A percentile compares a stretch with the other conserved stretches of the same genome.
Conservation (phyloP, 2,797 vertebrate species). For the Muscicapa striata region DNA sequence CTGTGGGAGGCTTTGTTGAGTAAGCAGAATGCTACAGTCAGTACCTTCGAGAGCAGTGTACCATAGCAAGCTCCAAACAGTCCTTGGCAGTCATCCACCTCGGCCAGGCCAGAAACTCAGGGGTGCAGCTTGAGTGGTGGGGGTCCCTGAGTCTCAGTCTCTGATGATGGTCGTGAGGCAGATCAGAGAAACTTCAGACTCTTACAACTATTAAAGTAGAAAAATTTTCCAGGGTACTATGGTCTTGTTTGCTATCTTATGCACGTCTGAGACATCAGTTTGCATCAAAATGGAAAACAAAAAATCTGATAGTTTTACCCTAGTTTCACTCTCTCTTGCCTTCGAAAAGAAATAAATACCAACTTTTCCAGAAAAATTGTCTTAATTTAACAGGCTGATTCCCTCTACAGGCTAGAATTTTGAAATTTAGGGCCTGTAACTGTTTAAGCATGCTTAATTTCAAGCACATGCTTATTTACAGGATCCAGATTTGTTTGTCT, state of each 20-base stretch:
- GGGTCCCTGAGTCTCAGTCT: too few relatives aligned
- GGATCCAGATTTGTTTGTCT: slow-evolving; percentile 63
- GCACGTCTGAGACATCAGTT: background rate
- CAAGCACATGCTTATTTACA: slow-evolving; percentile 54
- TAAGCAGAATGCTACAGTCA: too few relatives aligned
- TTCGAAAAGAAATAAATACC: background rate
- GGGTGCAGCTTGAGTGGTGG: too few relatives aligned
- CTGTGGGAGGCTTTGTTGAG: too few relatives aligned
- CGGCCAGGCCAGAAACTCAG: too few relatives aligned
- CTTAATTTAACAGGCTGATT: background rate
- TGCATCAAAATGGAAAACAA: background rate
- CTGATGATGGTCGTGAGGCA: too few relatives aligned
- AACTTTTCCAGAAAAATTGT: background rate
- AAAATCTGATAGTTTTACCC: background rate
- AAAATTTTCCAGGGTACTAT: background rate
- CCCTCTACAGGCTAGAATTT: background rate
- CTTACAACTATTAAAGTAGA: background rate
- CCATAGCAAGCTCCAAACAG: too few relatives aligned
- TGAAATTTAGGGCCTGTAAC: background rate
- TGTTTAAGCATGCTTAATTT: slow-evolving; percentile 37
- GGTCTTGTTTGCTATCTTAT: background rate
- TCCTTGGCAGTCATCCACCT: too few relatives aligned
- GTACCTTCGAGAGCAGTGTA: too few relatives aligned
- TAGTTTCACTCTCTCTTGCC: background rate
- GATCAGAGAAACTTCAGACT: too few relatives aligned